Conservation (phyloP, 2,113 vertebrate genomes). For the Conger conger region DNA sequence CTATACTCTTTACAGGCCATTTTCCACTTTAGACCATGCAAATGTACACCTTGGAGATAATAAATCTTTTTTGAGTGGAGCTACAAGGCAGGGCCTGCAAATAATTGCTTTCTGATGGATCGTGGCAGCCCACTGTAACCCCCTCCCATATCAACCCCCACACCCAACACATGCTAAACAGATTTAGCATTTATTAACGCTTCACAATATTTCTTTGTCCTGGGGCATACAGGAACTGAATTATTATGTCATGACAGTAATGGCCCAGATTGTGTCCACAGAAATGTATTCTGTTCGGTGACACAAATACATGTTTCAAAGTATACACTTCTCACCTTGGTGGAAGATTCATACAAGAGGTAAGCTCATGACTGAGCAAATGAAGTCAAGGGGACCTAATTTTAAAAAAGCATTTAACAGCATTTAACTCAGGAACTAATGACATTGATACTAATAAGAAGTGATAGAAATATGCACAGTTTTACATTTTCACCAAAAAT, state of each 20-base stretch:
- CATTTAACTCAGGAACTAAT: not conserved
- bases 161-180: constrained; percentile 2
- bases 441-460: not conserved
- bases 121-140: not conserved
- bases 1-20: not conserved
- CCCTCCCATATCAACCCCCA: not conserved
- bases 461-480: not conserved
- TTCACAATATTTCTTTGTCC: not conserved
- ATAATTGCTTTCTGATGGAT: constrained; percentile 17
- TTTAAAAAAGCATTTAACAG: not conserved
- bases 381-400: not conserved
- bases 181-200: constrained; percentile 1
- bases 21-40: not conserved
- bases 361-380: not conserved
- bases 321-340: not conserved
- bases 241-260: not conserved
- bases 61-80: constrained; percentile 14
- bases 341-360: not conserved
- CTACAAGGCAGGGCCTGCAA: constrained; percentile 2
- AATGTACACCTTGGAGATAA: not conserved
- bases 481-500: not conserved
- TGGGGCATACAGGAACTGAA: not conserved
- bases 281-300: not conserved
- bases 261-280: not conserved
- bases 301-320: not conserved